phyloP scores from a whole-genome alignment of 2,888 invertebrate species.

The Phymatocera aterrima region DNA sequence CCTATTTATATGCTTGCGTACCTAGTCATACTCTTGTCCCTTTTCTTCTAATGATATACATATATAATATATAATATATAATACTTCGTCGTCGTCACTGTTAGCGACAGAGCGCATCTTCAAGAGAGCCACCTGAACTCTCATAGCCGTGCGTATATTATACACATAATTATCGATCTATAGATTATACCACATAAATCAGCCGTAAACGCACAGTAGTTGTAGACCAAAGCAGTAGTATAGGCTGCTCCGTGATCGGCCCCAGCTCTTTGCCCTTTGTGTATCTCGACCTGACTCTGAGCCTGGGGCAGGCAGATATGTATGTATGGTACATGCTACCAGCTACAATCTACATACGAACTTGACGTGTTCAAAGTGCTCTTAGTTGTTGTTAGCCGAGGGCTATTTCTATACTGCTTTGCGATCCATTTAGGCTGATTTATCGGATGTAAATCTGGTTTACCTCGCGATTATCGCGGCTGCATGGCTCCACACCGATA shows the following conservation, averaged over 20 bases:
- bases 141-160: background rate
- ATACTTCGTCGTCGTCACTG: constrained; percentile 35
- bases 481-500: too few species aligned
- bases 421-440: background rate
- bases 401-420: too few species aligned
- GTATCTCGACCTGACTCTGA: background rate
- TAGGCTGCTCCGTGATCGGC: background rate
- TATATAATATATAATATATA: too few species aligned
- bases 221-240: background rate
- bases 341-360: too few species aligned
- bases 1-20: too few species aligned
- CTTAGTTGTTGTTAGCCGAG: background rate
- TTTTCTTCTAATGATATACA: too few species aligned
- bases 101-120: constrained; percentile 25
- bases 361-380: background rate
- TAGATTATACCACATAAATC: constrained; percentile 19
- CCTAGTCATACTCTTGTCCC: too few species aligned
- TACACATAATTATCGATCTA: background rate
- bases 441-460: background rate
- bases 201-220: background rate
- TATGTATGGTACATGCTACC: background rate
- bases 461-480: background rate
- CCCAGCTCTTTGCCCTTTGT: constrained; percentile 10
- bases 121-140: background rate
- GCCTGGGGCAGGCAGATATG: background rate